These are phyloP conservation scores for Drosophila mettleri DNA, from an alignment of 2,888 invertebrate genomes.

Conservation along the genomic window DNA sequence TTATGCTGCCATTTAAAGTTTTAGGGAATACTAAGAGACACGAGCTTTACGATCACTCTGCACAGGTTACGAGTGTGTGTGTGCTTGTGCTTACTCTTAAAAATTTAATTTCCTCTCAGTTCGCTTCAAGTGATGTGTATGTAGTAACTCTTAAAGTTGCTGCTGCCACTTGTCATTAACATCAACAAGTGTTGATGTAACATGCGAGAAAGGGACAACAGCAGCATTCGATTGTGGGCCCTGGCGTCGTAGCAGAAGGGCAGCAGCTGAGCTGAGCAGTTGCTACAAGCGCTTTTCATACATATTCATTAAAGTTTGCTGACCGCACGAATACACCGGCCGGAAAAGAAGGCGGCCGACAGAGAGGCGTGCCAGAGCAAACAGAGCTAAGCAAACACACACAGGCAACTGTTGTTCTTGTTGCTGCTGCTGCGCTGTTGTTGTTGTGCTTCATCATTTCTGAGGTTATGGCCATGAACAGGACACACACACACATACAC, in stretches of 20 bases:
- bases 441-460: conserved; percentile 74
- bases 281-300: conserved; percentile 75
- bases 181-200: conserved; percentile 72
- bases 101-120: neutral
- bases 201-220: conserved; percentile 29
- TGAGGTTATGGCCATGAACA: conserved; percentile 70
- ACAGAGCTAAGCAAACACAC: conserved; percentile 34
- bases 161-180: conserved; percentile 50
- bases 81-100: neutral
- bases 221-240: conserved; percentile 52
- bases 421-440: conserved; percentile 39
- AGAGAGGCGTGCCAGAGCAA: conserved; percentile 3
- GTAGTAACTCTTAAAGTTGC: conserved; percentile 19
- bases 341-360: conserved; percentile 2
- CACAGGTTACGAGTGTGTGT: neutral
- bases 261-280: conserved; percentile 15
- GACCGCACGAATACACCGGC: conserved; percentile 68
- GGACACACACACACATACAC: conserved; percentile 32
- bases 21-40: neutral
- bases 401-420: conserved; percentile 17
- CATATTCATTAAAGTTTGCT: conserved; percentile 80
- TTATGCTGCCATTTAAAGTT: conserved; percentile 1
- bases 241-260: neutral
- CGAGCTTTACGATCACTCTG: neutral
- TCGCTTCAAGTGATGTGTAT: neutral